Base-by-base conservation (phyloP, 2,797 vertebrate genomes). In the Falco columbarius region DNA sequence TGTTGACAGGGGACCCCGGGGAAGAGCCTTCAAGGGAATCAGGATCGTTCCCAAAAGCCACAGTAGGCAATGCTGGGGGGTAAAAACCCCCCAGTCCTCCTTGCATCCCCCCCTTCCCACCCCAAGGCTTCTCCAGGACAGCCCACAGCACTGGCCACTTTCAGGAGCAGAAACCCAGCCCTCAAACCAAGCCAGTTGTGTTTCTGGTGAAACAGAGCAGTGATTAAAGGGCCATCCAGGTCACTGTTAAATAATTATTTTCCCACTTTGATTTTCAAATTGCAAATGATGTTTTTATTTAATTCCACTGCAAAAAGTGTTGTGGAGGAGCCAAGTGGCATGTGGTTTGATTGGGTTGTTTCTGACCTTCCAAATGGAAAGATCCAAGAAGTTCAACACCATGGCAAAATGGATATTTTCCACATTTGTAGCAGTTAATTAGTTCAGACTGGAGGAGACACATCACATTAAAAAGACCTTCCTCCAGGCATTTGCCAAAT, bases 61-160 rank as follows among this genome's bases (percentile, higher is more conserved):
- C 94, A 72, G 79, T 13, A 96, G 95, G 84, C 86, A 93, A 44
- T 93, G 94, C 93, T 96, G 93, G 67, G 4, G 77, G 51, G 77
- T 81, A 66, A 90, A 75, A 83, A 76, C 40, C 40, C 40, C 0
- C 1, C 19, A 47, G 2, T 16, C 17, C 47, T 76, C 20, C 44
- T 17, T 12, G 2, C 11, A 72, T 20, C 1, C 14, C 12, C 5
- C 3, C 11, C 13, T 14, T 15, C 40, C 40, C 40, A 42, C 8
- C 21, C 22, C 47, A 14, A 14, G 19, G 14, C 22, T 22, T 76
- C 42, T 63, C 16, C 40, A 18, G 18, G n/a, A 40, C 2, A 52
- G 1, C n/a, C 24, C 49, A 15, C 20, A 76, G 29, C 44, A 23
- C 23, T 76, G 66, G 30, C 49, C 34, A 12, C 26, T 63, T 89